These are phyloP conservation scores for Frieseomelitta varia DNA, from an alignment of 1,140 invertebrate genomes.

Conservation along the genomic window DNA sequence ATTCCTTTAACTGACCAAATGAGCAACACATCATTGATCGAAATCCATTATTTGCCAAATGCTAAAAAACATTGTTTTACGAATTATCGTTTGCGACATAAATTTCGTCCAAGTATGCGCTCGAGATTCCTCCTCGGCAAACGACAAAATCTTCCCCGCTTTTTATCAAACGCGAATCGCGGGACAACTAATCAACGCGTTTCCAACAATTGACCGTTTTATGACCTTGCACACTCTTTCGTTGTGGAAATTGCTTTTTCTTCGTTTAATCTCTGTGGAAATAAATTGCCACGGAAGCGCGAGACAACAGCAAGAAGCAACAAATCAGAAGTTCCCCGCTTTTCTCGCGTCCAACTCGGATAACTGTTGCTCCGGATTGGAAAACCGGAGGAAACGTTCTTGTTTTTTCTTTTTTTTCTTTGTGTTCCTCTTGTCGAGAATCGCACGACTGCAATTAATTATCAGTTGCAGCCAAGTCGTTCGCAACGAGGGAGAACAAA, in stretches of 20 bases:
- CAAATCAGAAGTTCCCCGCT: not conserved
- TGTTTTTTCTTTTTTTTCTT: not conserved
- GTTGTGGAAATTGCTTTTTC: not conserved
- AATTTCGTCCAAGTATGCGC: too few relatives aligned
- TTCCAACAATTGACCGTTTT: not conserved
- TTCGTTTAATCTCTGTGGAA: constrained; percentile 5
- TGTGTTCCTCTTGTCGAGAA: not conserved
- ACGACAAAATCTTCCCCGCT: not conserved
- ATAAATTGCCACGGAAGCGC: not conserved
- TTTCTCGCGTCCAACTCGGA: not conserved
- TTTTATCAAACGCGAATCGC: not conserved
- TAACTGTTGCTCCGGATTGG: constrained; percentile 19
- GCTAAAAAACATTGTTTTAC: too few relatives aligned
- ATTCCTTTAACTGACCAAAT: too few relatives aligned
- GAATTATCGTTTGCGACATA: too few relatives aligned
- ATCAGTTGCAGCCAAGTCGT: not conserved
- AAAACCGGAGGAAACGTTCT: not conserved
- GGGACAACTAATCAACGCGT: not conserved
- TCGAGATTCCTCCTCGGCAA: not conserved
- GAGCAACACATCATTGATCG: too few relatives aligned
- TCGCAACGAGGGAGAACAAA: not conserved
- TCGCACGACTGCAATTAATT: not conserved
- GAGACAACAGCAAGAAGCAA: not conserved
- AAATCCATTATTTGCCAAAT: too few relatives aligned
- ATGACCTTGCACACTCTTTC: not conserved